Conservation (phyloP, 2,113 vertebrate genomes). For the Syngnathus scovelli region DNA sequence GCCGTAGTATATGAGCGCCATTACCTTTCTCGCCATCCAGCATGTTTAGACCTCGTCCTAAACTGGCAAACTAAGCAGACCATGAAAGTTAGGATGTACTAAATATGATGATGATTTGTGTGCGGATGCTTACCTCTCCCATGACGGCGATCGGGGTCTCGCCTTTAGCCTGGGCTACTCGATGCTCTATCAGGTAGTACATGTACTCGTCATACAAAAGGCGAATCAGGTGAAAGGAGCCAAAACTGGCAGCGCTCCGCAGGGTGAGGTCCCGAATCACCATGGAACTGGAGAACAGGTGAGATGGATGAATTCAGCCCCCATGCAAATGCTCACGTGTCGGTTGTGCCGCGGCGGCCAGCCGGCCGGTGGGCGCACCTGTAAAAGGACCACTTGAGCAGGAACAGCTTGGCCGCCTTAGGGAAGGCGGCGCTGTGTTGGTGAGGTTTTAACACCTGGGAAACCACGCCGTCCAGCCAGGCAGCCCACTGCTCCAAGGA, state of each 20-base stretch:
- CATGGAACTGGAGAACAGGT: slow-evolving; percentile 77
- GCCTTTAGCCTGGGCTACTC: slow-evolving; percentile 87
- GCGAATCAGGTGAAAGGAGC: slow-evolving; percentile 89
- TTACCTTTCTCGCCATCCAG: slow-evolving; percentile 88
- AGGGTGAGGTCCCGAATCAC: slow-evolving; percentile 90
- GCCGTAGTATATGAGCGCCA: background rate
- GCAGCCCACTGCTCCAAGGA: slow-evolving; percentile 91
- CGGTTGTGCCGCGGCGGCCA: background rate
- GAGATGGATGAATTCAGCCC: background rate
- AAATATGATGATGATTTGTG: background rate
- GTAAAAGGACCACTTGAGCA: slow-evolving; percentile 95
- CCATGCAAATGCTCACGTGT: background rate
- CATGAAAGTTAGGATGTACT: slow-evolving; percentile 14
- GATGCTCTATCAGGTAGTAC: slow-evolving; percentile 92
- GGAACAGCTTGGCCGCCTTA: slow-evolving; percentile 87
- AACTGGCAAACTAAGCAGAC: slow-evolving; percentile 78
- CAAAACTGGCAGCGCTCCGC: slow-evolving; percentile 88
- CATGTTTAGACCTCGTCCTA: slow-evolving; percentile 77
- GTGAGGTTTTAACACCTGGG: slow-evolving; percentile 88
- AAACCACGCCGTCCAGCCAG: slow-evolving; percentile 88
- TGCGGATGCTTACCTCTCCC: slow-evolving; percentile 77
- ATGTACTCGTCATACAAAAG: slow-evolving; percentile 92
- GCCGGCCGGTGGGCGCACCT: slow-evolving; percentile 62
- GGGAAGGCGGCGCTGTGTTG: slow-evolving; percentile 83
- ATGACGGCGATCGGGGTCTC: slow-evolving; percentile 92